A percentile compares a stretch with the other conserved stretches of the same genome.
Conservation (phyloP, 1,140 invertebrate genomes). For the Thalassaphorura encarpata region DNA sequence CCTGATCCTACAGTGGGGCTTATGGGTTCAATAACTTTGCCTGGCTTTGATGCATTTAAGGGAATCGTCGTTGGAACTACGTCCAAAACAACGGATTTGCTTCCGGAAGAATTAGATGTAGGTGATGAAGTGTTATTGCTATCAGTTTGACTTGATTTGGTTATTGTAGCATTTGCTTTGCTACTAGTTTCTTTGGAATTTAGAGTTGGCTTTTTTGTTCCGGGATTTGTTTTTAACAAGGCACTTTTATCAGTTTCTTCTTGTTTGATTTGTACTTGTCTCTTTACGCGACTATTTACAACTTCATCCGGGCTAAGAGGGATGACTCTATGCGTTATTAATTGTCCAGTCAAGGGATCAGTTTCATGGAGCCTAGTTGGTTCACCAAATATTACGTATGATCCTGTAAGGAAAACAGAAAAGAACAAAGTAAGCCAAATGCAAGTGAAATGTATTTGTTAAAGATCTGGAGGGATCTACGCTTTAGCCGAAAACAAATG, state of each 20-base stretch:
- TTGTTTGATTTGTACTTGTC: conserved; percentile 1
- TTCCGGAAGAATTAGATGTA: too few species aligned
- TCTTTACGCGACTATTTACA: background rate
- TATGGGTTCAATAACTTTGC: background rate
- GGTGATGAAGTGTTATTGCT: too few species aligned
- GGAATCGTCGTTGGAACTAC: background rate
- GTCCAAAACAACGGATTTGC: background rate
- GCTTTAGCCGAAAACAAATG: too few species aligned
- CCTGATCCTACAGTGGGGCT: background rate
- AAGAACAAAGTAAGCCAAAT: too few species aligned
- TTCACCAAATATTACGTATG: background rate
- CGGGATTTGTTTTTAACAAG: conserved; percentile 4
- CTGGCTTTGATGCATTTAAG: background rate
- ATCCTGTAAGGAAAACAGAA: too few species aligned
- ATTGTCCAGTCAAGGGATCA: conserved; percentile 9
- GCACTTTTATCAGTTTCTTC: conserved; percentile 2
- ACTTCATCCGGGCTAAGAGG: background rate
- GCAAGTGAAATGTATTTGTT: too few species aligned
- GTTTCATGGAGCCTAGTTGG: background rate
- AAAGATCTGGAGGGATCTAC: too few species aligned
- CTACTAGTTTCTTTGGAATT: background rate
- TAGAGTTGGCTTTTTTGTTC: conserved; percentile 3
- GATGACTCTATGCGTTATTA: conserved; percentile 11
- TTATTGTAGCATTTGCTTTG: background rate
- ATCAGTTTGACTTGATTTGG: background rate